These are phyloP conservation scores for Phrynosoma platyrhinos DNA, from an alignment of 2,113 vertebrate genomes.

Conservation along the genomic window DNA sequence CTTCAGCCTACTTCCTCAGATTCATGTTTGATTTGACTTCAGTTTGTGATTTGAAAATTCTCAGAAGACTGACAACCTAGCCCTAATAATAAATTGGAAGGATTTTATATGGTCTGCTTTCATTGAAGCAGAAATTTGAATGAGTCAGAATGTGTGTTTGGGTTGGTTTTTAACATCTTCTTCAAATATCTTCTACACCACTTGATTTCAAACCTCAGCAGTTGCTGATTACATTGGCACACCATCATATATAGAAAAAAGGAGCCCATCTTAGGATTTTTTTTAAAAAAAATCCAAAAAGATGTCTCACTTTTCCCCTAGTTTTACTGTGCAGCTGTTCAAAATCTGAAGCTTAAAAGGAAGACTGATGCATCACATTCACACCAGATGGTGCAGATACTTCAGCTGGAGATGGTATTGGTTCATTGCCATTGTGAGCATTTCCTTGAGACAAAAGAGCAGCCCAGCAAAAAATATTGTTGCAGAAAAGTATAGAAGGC, in stretches of 20 bases:
- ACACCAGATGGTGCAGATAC: conserved; percentile 51
- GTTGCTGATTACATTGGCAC: rapidly evolving
- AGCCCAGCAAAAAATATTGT: conserved; percentile 18
- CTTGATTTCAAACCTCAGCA: not conserved
- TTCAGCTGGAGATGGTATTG: conserved; percentile 44
- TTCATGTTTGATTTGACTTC: too few species aligned
- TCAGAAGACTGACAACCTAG: too few species aligned
- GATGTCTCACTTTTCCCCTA: not conserved
- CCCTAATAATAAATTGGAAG: too few species aligned
- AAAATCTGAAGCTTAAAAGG: conserved; percentile 24
- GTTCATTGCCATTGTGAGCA: conserved; percentile 36
- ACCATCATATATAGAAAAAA: not conserved
- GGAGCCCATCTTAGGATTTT: not conserved
- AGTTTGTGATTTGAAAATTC: too few species aligned
- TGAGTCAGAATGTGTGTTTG: too few species aligned
- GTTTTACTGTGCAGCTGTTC: conserved; percentile 27
- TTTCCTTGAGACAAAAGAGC: not conserved
- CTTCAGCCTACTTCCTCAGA: too few species aligned
- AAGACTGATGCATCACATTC: not conserved
- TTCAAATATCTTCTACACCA: too few species aligned
- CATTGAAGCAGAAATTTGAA: too few species aligned
- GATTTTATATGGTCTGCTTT: too few species aligned
- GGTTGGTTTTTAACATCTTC: too few species aligned
- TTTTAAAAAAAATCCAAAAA: conserved; percentile 14
- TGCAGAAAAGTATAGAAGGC: conserved; percentile 9